These are phyloP conservation scores for Lindbergichthys nudifrons DNA, from an alignment of 2,797 vertebrate genomes.

Conservation along the genomic window DNA sequence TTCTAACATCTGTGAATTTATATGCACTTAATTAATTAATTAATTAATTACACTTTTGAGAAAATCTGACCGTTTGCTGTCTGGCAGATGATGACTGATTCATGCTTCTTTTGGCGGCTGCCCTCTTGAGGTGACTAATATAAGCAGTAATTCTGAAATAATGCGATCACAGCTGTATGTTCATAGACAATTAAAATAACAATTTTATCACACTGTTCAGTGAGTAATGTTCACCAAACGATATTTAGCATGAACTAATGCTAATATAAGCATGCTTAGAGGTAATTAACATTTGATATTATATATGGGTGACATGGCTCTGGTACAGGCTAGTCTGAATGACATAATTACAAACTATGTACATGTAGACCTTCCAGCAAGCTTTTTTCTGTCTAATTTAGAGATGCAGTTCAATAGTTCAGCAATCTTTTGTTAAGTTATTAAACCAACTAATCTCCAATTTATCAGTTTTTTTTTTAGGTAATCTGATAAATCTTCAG, in stretches of 20 bases:
- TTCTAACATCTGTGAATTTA: no score
- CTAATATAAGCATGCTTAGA: not conserved
- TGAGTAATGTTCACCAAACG: not conserved
- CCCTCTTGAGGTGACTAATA: no score
- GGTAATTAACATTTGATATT: not conserved
- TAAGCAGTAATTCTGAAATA: no score
- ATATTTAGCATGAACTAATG: not conserved
- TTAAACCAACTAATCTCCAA: conserved; percentile 2
- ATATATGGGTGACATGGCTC: no score
- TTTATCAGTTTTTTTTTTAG: not conserved
- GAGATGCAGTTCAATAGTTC: not conserved
- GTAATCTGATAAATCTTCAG: no score
- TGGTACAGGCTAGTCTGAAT: not conserved
- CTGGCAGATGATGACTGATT: no score
- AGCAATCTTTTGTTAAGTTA: not conserved
- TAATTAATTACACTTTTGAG: no score
- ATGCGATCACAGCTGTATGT: no score
- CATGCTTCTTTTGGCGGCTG: no score
- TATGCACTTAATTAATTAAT: no score
- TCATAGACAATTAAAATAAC: not conserved
- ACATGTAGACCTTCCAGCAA: not conserved
- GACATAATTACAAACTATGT: not conserved
- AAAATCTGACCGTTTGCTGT: no score
- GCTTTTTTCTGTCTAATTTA: not conserved
- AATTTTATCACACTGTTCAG: not conserved